Evolutionary conservation across 2,888 invertebrate species (phyloP).

Genomic region (Pachycephus smyrnensis): DNA sequence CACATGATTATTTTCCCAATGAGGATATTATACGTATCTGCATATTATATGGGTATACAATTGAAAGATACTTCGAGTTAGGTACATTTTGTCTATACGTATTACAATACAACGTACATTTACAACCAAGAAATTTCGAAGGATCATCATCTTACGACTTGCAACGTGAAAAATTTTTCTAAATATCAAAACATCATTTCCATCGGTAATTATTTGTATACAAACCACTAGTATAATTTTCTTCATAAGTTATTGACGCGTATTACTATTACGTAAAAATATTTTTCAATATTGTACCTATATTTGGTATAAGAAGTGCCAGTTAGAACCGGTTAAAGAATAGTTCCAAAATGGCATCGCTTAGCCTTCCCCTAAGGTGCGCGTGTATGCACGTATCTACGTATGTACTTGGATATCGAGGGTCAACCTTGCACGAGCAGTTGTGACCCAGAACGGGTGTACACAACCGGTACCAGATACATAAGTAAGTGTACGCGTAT

Average conservation of each 20-base stretch:
- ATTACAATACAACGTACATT: neutral
- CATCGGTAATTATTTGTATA: too few relatives aligned
- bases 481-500: slow-evolving; percentile 18
- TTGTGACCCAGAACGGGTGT: slow-evolving; percentile 45
- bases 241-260: too few relatives aligned
- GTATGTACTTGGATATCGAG: slow-evolving; percentile 27
- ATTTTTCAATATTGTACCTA: too few relatives aligned
- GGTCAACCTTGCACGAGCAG: slow-evolving; percentile 41
- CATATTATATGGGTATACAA: neutral
- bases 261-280: too few relatives aligned
- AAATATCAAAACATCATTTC: too few relatives aligned
- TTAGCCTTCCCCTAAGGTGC: neutral
- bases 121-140: neutral
- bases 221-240: too few relatives aligned
- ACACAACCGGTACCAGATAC: slow-evolving; percentile 31
- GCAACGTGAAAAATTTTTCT: neutral
- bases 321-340: neutral
- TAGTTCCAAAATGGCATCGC: neutral
- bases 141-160: neutral
- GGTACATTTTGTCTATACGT: neutral
- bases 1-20: neutral
- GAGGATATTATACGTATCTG: neutral
- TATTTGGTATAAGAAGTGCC: too few relatives aligned
- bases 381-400: neutral
- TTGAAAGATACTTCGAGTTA: neutral